Evolutionary conservation across 2,888 invertebrate genomes (phyloP), one percentile per base, ranked within the genome.

Genomic region (Epsilonema sp.): DNA sequence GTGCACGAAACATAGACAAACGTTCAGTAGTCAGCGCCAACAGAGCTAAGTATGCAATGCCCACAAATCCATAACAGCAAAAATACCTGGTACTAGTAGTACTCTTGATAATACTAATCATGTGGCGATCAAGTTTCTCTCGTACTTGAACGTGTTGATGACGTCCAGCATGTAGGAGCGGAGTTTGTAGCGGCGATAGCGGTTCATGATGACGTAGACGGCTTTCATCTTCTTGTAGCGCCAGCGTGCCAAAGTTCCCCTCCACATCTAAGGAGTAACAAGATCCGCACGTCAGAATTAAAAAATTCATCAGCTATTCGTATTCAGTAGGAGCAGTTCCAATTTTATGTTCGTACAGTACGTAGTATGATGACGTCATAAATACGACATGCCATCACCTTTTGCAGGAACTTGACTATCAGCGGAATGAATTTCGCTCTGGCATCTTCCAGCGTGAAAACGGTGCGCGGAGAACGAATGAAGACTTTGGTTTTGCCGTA

Each of bases 401-500:
- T 94, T 72, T 97, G 94, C 55, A 97, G 74, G 61, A 90, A 74
- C 26, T 83, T 77, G 46, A 87, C 85, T 55, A 97, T 86, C 49
- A 80, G 78, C 0, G 90, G 90, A 52, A 97, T 80, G 63, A 82
- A 75, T 54, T 79, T 78, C 45, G 82, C 81, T 56, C 94, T 76
- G 41, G 79, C 77, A 64, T 75, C 78, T 67, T 97, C 94, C 58
- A 97, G 68, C 0, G 78, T 74, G 66, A 92, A 90, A 46, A 97
- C 70, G 0, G 90, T 92, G 57, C 77, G 78, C 0, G 94, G 92
- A 16, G 84, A 82, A 63, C 89, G 76, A 54, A 94, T 83, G 63
- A 97, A 97, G 45, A 94, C 76, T 70, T 97, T 94, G 1, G 89
- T 90, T 59, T 83, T 82, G 16, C 94, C 94, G 62, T 81, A 90